A percentile compares a stretch with the other conserved stretches of the same genome.
phyloP scores from a whole-genome alignment of 2,888 invertebrate genomes.

The Himalopsyche tibetana region DNA sequence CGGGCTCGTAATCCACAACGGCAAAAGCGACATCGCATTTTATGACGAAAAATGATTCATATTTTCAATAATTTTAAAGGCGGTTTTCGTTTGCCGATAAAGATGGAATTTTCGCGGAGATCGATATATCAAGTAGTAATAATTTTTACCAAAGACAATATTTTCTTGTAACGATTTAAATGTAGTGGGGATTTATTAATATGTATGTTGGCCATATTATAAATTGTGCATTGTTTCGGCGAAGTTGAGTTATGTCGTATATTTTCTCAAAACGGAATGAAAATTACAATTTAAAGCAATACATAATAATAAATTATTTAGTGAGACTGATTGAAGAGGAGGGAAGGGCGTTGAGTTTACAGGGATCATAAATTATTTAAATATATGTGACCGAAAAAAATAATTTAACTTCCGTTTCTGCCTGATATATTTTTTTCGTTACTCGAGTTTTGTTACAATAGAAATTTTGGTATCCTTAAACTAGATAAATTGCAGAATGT shows the following conservation, averaged over 20 bases:
- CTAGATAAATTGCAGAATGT: no score
- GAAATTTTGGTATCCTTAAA: no score
- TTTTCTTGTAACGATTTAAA: constrained; percentile 28
- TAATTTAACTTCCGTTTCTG: no score
- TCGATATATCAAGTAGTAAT: constrained; percentile 44
- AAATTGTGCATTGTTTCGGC: not conserved
- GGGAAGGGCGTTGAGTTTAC: no score
- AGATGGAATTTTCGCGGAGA: constrained; percentile 27
- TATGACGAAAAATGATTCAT: not conserved
- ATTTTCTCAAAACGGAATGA: no score
- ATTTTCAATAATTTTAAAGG: not conserved
- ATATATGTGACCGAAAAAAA: no score
- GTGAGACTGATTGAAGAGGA: no score
- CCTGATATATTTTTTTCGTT: no score
- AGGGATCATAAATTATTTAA: no score
- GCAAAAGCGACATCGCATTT: not conserved
- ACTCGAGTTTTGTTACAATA: no score
- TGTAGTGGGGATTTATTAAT: constrained; percentile 45
- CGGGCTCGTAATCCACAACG: not conserved
- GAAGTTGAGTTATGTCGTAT: not conserved
- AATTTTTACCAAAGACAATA: constrained; percentile 36
- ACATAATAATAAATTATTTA: no score
- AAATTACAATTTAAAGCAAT: no score
- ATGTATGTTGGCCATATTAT: constrained; percentile 38
- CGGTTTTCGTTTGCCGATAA: not conserved